Evolutionary conservation across 1,140 invertebrate genomes (phyloP), one percentile per base, ranked within the genome.

Genomic region (Amphibalanus amphitrite): DNA sequence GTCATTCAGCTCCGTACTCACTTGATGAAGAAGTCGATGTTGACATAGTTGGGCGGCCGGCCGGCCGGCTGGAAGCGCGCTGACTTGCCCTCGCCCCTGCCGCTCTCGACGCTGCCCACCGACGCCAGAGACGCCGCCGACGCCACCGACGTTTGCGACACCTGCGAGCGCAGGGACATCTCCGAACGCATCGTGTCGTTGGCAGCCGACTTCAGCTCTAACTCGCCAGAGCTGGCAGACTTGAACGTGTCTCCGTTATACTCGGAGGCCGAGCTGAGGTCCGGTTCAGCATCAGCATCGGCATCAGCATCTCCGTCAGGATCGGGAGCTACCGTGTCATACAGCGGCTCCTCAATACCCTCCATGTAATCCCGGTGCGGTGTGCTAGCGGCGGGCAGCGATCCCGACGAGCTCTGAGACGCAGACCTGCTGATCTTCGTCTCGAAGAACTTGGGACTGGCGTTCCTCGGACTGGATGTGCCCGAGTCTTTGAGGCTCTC

Each of bases 301-400:
- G 70, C 76, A 74, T 88, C 87, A 79, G 90, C 89, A 80, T 91
- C 90, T 67, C 86, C 88, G 75, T 89, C 88, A 74, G 86, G 85
- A 77, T 91, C 90, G 69, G 87, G 81, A 1, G 90, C 88, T 64
- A 92, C 90, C 72, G 88, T 88, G 80, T 92, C 90, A 76, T 92
- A 92, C 76, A 90, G 90, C 10, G 88, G 89, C 78, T 92, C 90
- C 75, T 87, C 75, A 23, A 65, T 65, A 26, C 26, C 64, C 64
- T 65, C 64, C 64, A 65, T 65, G 64, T 65, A 65, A 25, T 65
- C 26, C 10, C 64, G 20, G 23, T n/a, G 23, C 26, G 64, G 26
- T n/a, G 64, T 25, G 64, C 23, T 65, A 6, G 64, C 64, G 10
- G 26, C 23, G 3, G 64, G 23, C 4, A n/a, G 20, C 26, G 64